Evolutionary conservation across 2,888 invertebrate species (phyloP).

Genomic region (Harmothoe impar): DNA sequence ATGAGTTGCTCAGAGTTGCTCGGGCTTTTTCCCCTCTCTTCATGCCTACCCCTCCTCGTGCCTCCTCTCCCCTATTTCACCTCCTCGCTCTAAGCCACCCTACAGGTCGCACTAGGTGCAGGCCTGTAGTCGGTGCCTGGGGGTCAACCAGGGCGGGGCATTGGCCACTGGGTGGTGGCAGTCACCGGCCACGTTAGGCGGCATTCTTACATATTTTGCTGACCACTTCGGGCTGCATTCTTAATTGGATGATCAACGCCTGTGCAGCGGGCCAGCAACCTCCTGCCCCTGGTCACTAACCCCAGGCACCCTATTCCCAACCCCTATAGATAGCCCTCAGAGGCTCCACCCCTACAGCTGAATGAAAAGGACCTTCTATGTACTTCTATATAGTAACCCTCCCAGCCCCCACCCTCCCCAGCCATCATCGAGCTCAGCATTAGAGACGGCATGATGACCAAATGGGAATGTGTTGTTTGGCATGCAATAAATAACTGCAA

Average conservation of each 20-base stretch:
- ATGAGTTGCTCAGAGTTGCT: constrained; percentile 30
- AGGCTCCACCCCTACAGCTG: background rate
- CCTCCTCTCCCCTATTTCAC: background rate
- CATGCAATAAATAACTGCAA: constrained; percentile 48
- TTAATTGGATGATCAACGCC: constrained; percentile 51
- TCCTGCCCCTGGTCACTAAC: background rate
- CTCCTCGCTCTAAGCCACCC: background rate
- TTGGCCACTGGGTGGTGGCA: background rate
- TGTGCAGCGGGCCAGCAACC: background rate
- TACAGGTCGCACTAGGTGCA: background rate
- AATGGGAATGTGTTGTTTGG: constrained; percentile 35
- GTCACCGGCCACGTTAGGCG: background rate
- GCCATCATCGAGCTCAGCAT: background rate
- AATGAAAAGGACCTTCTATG: background rate
- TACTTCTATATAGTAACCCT: too few species aligned
- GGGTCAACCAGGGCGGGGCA: background rate
- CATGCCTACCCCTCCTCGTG: background rate
- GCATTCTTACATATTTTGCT: constrained; percentile 53
- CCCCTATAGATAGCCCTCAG: background rate
- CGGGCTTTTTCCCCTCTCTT: background rate
- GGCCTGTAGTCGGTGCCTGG: background rate
- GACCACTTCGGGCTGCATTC: constrained; percentile 54
- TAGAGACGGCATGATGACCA: constrained; percentile 6
- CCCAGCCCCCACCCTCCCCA: background rate
- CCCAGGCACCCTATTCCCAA: too few species aligned